A percentile compares a stretch with the other conserved stretches of the same genome.
Conservation (phyloP, 2,888 invertebrate genomes). For the Muscina levida region DNA sequence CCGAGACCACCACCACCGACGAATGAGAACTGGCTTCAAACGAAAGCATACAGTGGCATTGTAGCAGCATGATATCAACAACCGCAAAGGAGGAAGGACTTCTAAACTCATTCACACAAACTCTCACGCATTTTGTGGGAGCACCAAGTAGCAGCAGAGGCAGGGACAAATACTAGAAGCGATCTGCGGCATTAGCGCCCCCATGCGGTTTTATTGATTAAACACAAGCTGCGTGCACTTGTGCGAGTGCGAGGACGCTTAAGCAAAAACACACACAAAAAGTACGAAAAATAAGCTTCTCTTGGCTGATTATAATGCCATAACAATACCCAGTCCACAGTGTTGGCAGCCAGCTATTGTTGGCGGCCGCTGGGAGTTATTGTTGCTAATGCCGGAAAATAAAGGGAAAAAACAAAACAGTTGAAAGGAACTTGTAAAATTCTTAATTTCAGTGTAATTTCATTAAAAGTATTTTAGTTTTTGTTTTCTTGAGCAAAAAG, state of each 20-base stretch:
- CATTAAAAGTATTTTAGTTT: conserved; percentile 29
- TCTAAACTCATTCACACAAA: conserved; percentile 14
- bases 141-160: conserved; percentile 21
- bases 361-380: conserved; percentile 13
- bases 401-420: conserved; percentile 7
- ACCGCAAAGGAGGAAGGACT: conserved; percentile 35
- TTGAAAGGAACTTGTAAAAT: conserved; percentile 34
- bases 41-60: conserved; percentile 46
- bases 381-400: conserved; percentile 8
- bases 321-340: background rate
- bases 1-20: conserved; percentile 13
- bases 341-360: background rate
- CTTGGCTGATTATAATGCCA: conserved; percentile 38
- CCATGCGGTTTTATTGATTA: conserved; percentile 67
- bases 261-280: conserved; percentile 10
- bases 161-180: conserved; percentile 37
- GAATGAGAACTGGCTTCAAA: conserved; percentile 13
- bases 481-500: conserved; percentile 8
- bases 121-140: background rate
- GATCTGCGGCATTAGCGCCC: conserved; percentile 33
- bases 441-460: conserved; percentile 51
- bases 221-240: conserved; percentile 66
- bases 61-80: conserved; percentile 58
- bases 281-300: conserved; percentile 5
- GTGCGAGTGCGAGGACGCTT: conserved; percentile 37